Base-by-base conservation (phyloP, 2,797 vertebrate genomes). In the Percopsis omiscomaycus region DNA sequence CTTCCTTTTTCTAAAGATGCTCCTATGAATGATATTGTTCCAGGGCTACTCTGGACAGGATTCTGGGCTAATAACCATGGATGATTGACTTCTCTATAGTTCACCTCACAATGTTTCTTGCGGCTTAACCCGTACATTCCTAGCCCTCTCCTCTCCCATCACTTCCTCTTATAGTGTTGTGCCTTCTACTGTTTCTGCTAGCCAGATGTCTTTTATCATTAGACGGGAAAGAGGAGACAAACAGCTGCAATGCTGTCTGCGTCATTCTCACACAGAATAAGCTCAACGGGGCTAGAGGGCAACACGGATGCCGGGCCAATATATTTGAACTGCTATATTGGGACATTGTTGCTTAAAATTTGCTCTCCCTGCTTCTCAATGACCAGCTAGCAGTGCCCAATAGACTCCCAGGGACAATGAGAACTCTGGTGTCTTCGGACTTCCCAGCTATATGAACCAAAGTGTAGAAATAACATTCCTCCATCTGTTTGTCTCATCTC, bases 401-500 rank as follows among this genome's bases (percentile, higher is more conserved):
- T 27, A 28, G 69, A 69, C 37, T 57, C 71, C 59, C 77, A 37
- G 64, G 66, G 61, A 75, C 61, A 61, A 66, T 11, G 13, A 46
- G 29, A 61, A 55, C 28, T 61, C 59, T 22, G 51, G 58, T 55
- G 73, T 66, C 48, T 52, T 68, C 30, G 29, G 65, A 68, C 68
- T 64, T 73, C 51, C 59, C 4, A 16, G 64, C 72, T 15, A 51
- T 73, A 71, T 74, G 14, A 57, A 60, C 42, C 47, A 14, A 69
- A 66, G 68, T 59, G 59, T 48, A 68, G 63, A 67, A 70, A 68
- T 63, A 69, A 29, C 51, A 80, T 75, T 67, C 77, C 69, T 84
- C 82, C 81, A 88, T 91, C 88, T 90, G 85, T 89, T 89, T 84
- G 90, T 88, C 83, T 87, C 88, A 82, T 90, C 82, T 87, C 61